Conservation (phyloP, 2,888 invertebrate species). For the Girardia tigrina region DNA sequence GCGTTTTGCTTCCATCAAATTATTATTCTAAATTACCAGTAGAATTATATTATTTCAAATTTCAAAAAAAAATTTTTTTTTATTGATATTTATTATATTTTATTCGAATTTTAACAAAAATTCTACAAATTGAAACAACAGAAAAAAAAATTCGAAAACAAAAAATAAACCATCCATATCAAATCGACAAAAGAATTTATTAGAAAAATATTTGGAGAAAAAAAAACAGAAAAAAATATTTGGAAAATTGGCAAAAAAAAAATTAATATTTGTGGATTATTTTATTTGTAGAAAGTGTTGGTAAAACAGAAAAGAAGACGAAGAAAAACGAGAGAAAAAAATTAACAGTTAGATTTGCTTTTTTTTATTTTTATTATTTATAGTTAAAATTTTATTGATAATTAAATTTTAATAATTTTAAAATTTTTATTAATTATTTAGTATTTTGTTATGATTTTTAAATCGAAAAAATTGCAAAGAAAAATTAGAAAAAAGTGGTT, state of each 20-base stretch:
- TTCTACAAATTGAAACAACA: background rate
- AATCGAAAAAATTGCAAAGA: background rate
- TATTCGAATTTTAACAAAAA: background rate
- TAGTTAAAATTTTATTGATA: background rate
- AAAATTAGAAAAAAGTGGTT: background rate
- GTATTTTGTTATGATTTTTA: background rate
- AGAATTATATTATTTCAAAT: background rate
- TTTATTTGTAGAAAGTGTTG: no score
- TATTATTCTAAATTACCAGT: conserved; percentile 23
- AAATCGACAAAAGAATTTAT: no score
- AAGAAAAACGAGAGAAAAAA: no score
- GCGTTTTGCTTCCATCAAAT: conserved; percentile 23
- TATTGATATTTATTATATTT: no score
- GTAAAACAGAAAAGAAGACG: no score
- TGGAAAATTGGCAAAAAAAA: no score
- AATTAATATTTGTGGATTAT: no score
- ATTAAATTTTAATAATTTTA: background rate
- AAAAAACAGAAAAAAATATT: no score
- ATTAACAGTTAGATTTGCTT: background rate
- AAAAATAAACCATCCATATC: background rate
- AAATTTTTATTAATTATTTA: background rate
- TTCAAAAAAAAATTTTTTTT: no score
- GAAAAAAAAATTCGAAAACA: background rate
- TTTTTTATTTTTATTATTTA: background rate
- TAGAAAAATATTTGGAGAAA: no score